Evolutionary conservation across 2,113 vertebrate genomes (phyloP).

Genomic region (Indicator indicator): DNA sequence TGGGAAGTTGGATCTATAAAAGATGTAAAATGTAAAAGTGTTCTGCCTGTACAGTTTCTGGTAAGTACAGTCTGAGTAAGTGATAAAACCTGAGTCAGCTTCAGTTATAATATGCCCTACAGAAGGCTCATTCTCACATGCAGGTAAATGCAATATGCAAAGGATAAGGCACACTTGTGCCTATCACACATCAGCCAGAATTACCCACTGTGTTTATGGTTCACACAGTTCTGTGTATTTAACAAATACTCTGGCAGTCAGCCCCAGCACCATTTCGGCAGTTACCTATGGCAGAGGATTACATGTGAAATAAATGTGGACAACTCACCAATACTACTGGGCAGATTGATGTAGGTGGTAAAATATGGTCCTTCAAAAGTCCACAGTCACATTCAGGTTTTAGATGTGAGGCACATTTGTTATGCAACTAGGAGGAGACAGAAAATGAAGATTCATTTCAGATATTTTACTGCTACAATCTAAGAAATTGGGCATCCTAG

Average conservation of each 20-base stretch:
- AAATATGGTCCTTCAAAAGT: slow-evolving; percentile 91
- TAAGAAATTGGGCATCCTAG: neutral
- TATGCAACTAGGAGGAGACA: slow-evolving; percentile 84
- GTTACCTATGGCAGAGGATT: neutral
- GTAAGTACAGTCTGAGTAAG: slow-evolving; percentile 73
- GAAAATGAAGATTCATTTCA: slow-evolving; percentile 19
- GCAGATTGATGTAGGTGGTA: slow-evolving; percentile 92
- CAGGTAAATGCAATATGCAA: slow-evolving; percentile 25
- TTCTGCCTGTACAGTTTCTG: slow-evolving; percentile 75
- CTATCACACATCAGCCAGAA: neutral
- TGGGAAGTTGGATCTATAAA: slow-evolving; percentile 82
- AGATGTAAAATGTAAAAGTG: slow-evolving; percentile 71
- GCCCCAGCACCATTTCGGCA: neutral
- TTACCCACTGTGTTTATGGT: neutral
- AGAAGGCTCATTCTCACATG: slow-evolving; percentile 36
- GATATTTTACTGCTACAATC: neutral
- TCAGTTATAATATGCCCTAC: slow-evolving; percentile 33
- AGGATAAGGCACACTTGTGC: neutral
- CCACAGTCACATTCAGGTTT: slow-evolving; percentile 96
- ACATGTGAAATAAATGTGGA: neutral
- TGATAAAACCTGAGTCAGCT: slow-evolving; percentile 71
- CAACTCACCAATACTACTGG: slow-evolving; percentile 91
- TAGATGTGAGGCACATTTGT: slow-evolving; percentile 95
- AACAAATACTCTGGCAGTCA: neutral
- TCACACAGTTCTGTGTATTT: neutral